Base-by-base conservation (phyloP, 2,888 invertebrate genomes). In the Pterobdella sp. region DNA sequence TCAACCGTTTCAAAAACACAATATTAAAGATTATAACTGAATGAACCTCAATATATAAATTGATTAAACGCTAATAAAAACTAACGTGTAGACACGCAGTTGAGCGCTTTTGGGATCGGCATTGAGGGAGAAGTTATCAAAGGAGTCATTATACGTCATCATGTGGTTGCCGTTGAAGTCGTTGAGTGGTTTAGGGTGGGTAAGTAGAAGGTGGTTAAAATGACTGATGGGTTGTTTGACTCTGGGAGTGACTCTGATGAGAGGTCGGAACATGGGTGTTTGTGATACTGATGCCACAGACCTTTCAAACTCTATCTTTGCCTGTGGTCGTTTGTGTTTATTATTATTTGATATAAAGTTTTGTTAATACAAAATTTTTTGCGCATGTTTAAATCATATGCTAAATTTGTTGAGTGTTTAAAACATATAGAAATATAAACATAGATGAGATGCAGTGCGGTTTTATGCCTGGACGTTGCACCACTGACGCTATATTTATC, bases 81-180 rank as follows among this genome's bases (percentile, higher is more conserved):
- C n/a, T n/a, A 76, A 81, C 81, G 79, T 81, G 76, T 80, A 82
- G 63, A 77, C 78, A 66, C 90, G 89, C 7, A 86, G 85, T 29
- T 87, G 85, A 80, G 88, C 86, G 72, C 87, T 85, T 81, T 79
- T 88, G 85, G 79, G 88, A 84, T 83, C 79, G 82, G 86, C 82
- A 84, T 87, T 81, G 32, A 85, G 78, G 18, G 80, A 80, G 75
- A 92, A 91, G 1, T 90, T 91, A 18, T 90, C 90, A 80, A 91
- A 92, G 78, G 93, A 93, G 78, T 90, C 89, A 26, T 32, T 22
- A 14, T 10, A 14, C 7, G n/a, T 63, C 7, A 10, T 63, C 14
- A 10, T 14, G n/a, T 63, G n/a, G 26, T 10, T n/a, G n/a, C 31
- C 31, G 31, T 63, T 63, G 7, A 29, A 29, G n/a, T 32, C 7